Conservation (phyloP, 2,113 vertebrate species). For the Hypanus sabinus region DNA sequence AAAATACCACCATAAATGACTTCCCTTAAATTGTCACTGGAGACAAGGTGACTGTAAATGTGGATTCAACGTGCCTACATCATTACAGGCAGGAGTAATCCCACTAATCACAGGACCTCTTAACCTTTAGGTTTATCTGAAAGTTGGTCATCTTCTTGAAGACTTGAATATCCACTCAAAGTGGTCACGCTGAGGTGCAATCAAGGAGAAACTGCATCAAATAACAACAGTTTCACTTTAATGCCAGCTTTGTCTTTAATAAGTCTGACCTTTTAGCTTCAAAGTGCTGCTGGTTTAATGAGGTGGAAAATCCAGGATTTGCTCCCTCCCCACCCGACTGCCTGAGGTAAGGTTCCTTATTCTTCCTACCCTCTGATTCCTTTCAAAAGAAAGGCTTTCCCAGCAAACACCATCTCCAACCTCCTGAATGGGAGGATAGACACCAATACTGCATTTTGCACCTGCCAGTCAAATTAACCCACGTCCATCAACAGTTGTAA, state of each 20-base stretch:
- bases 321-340: not conserved
- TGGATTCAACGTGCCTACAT: not conserved
- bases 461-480: slow-evolving; percentile 27
- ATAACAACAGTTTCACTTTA: slow-evolving; percentile 35
- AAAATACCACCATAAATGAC: not conserved
- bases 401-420: not conserved
- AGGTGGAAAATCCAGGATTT: slow-evolving; percentile 2
- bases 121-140: slow-evolving; percentile 29
- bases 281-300: slow-evolving; percentile 23
- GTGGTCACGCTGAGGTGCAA: slow-evolving; percentile 5
- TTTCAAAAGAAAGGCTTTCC: not conserved
- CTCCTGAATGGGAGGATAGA: not conserved
- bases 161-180: slow-evolving; percentile 16
- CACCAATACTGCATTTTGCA: not conserved
- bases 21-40: not conserved
- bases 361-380: not conserved
- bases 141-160: slow-evolving; percentile 1
- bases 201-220: slow-evolving; percentile 27
- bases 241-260: not conserved
- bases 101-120: slow-evolving; percentile 16
- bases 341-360: slow-evolving; percentile 6
- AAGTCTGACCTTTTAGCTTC: slow-evolving; percentile 27
- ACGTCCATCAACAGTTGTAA: slow-evolving; percentile 6
- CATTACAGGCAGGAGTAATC: not conserved
- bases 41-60: not conserved